phyloP scores from a whole-genome alignment of 2,797 vertebrate genomes.

The Zenarchopterus dispar region DNA sequence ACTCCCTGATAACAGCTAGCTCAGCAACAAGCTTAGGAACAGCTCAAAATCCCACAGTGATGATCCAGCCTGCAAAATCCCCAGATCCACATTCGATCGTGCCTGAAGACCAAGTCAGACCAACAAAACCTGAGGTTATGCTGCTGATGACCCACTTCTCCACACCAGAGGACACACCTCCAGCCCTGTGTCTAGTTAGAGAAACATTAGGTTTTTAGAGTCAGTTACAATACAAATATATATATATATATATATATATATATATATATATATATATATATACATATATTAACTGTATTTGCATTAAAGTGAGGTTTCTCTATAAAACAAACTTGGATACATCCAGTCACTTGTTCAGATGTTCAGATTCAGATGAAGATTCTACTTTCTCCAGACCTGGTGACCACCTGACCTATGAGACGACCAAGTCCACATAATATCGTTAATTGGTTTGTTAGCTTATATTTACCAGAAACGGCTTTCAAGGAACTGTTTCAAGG shows the following conservation, averaged over 20 bases:
- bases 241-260: no score
- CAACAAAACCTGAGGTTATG: not conserved
- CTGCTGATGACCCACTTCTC: not conserved
- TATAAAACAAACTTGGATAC: not conserved
- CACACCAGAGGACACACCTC: not conserved
- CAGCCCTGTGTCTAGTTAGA: no score
- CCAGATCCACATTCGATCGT: not conserved
- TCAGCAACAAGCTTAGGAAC: not conserved
- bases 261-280: no score
- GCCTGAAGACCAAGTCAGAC: not conserved
- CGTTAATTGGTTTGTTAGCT: no score
- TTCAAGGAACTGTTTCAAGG: no score
- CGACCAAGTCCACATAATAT: no score
- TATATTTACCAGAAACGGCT: no score
- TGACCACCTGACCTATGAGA: not conserved
- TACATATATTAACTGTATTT: no score
- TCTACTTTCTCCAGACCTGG: not conserved
- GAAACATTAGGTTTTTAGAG: no score
- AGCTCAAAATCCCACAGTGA: not conserved
- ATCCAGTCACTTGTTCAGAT: not conserved
- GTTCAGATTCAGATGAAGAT: not conserved
- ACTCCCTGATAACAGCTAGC: not conserved
- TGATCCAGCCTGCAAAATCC: not conserved
- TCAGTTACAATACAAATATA: no score
- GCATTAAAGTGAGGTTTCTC: conserved; percentile 1